A percentile compares a stretch with the other conserved stretches of the same genome.
Conservation (phyloP, 1,140 invertebrate species). For the Drosophila nasuta region DNA sequence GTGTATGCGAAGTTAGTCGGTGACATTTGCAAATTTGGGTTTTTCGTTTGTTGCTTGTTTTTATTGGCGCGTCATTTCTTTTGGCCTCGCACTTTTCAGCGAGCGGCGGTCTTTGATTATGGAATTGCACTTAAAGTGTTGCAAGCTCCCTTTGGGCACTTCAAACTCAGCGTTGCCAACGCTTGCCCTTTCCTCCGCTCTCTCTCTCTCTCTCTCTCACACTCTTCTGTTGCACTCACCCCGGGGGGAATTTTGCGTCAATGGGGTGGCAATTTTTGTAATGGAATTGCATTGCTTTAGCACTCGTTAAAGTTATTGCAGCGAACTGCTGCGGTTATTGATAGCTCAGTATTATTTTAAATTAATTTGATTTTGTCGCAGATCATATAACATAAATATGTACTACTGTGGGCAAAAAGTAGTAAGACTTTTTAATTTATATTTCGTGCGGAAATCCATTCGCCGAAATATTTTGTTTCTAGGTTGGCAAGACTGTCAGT, state of each 20-base stretch:
- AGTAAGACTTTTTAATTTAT: no score
- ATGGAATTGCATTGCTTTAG: slow-evolving; percentile 65
- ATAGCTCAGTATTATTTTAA: slow-evolving; percentile 57
- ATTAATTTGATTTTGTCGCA: slow-evolving; percentile 61
- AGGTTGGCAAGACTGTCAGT: no score
- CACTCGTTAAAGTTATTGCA: slow-evolving; percentile 41
- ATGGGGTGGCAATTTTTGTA: slow-evolving; percentile 76
- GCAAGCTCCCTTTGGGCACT: slow-evolving; percentile 38
- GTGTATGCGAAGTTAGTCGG: slow-evolving; percentile 22
- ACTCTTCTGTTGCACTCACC: background rate
- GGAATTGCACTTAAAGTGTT: slow-evolving; percentile 79
- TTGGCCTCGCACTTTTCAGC: slow-evolving; percentile 32
- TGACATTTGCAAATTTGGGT: accelerated
- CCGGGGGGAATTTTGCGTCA: slow-evolving; percentile 6
- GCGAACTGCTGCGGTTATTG: slow-evolving; percentile 25
- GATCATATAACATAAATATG: background rate
- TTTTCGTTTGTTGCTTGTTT: slow-evolving; percentile 32
- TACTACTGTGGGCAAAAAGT: no score
- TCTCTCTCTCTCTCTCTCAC: background rate
- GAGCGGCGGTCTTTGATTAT: slow-evolving; percentile 67
- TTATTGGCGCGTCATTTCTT: slow-evolving; percentile 62
- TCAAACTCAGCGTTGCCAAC: slow-evolving; percentile 13
- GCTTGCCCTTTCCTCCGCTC: background rate
- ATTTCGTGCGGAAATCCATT: no score
- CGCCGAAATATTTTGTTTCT: no score